Evolutionary conservation across 1,140 invertebrate genomes (phyloP).

Genomic region (Pseudomyrmex dendroicus): DNA sequence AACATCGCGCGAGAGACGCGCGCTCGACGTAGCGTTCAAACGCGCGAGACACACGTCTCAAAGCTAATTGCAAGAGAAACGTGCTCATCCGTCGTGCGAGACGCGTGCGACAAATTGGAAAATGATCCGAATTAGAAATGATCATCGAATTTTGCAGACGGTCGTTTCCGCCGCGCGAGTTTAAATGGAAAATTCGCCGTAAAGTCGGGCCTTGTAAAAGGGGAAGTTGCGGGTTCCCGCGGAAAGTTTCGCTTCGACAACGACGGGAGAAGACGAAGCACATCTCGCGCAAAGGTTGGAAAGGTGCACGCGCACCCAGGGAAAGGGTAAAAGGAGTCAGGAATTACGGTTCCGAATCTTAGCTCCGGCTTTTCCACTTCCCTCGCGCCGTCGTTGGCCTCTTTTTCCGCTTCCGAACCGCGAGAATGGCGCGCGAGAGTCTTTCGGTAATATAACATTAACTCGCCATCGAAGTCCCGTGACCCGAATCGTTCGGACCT

Average conservation of each 20-base stretch:
- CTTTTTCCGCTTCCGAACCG: constrained; percentile 46
- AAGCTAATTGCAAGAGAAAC: constrained; percentile 16
- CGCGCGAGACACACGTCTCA: not conserved
- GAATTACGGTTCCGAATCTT: constrained; percentile 56
- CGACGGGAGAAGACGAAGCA: constrained; percentile 24
- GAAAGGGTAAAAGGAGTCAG: constrained; percentile 54
- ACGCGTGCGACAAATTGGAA: not conserved
- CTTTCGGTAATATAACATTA: constrained; percentile 71
- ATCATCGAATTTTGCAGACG: not conserved
- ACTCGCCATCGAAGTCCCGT: constrained; percentile 66
- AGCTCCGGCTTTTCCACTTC: constrained; percentile 20
- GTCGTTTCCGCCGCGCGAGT: constrained; percentile 18
- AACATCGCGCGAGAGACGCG: not conserved
- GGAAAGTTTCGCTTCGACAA: constrained; percentile 52
- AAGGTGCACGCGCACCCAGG: not conserved
- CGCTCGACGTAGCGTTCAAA: too few relatives aligned
- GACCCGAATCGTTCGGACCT: constrained; percentile 69
- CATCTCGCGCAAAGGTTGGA: not conserved
- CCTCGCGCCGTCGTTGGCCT: not conserved
- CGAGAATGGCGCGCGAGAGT: constrained; percentile 62
- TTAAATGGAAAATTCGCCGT: constrained; percentile 35
- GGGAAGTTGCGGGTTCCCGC: constrained; percentile 19
- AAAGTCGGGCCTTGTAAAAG: constrained; percentile 36
- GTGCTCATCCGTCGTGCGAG: not conserved
- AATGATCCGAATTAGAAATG: not conserved